Evolutionary conservation across 2,113 vertebrate genomes (phyloP).

Genomic region (Verasper variegatus): DNA sequence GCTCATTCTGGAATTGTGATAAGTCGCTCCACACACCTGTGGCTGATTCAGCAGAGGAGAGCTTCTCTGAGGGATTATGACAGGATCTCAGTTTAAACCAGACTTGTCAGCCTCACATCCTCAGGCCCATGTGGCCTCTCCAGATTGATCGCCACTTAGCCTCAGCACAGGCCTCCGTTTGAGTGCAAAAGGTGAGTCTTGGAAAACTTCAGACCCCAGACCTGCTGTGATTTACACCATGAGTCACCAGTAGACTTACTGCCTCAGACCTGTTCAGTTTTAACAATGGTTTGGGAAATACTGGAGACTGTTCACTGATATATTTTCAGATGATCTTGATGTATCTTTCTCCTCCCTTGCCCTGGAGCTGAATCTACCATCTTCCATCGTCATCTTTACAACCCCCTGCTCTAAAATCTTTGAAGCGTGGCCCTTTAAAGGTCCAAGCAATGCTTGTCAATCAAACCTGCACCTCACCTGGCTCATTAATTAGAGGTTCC

Average conservation of each 20-base stretch:
- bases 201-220: slow-evolving; percentile 37
- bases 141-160: slow-evolving; percentile 64
- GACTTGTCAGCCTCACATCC: slow-evolving; percentile 45
- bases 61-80: slow-evolving; percentile 55
- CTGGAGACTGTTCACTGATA: neutral
- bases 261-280: slow-evolving; percentile 14
- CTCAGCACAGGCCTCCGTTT: slow-evolving; percentile 36
- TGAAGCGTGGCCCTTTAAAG: slow-evolving; percentile 32
- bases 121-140: slow-evolving; percentile 33
- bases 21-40: slow-evolving; percentile 46
- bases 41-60: slow-evolving; percentile 27
- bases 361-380: slow-evolving; percentile 3
- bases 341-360: neutral
- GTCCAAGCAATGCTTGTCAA: neutral
- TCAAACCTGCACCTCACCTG: slow-evolving; percentile 38
- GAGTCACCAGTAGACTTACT: slow-evolving; percentile 16
- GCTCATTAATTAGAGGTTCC: slow-evolving; percentile 14
- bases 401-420: slow-evolving; percentile 24
- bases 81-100: slow-evolving; percentile 47
- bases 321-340: neutral
- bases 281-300: neutral
- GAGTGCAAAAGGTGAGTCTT: slow-evolving; percentile 48
- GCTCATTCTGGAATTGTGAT: neutral
- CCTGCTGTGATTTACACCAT: slow-evolving; percentile 37
- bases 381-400: slow-evolving; percentile 41